Evolutionary conservation across 2,113 vertebrate genomes (phyloP).

Genomic region (Bucco capensis): DNA sequence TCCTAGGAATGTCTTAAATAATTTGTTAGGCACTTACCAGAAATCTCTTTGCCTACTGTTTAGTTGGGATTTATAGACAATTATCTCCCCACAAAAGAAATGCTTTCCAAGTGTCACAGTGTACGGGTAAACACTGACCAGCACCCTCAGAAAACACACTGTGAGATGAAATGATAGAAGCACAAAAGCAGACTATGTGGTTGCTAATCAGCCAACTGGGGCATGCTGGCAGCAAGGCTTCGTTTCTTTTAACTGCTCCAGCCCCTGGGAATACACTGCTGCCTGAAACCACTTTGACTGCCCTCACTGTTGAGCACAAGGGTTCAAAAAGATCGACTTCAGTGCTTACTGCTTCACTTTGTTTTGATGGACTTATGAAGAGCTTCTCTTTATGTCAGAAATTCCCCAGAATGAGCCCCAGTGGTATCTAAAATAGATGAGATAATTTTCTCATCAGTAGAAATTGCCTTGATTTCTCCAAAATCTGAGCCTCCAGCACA

Average conservation of each 20-base stretch:
- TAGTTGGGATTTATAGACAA: constrained; percentile 24
- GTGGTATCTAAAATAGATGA: constrained; percentile 29
- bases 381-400: constrained; percentile 12
- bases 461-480: constrained; percentile 24
- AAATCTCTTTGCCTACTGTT: neutral
- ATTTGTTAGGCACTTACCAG: constrained; percentile 9
- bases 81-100: constrained; percentile 25
- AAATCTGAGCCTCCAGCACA: constrained; percentile 1
- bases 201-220: constrained; percentile 1
- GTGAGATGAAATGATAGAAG: neutral
- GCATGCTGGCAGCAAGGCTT: neutral
- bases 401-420: neutral
- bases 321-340: neutral
- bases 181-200: neutral
- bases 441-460: constrained; percentile 48
- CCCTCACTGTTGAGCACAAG: constrained; percentile 2
- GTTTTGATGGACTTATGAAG: constrained; percentile 17
- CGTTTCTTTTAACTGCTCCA: neutral
- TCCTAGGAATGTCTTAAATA: constrained; percentile 17
- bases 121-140: constrained; percentile 33
- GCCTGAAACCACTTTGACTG: constrained; percentile 32
- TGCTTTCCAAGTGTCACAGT: constrained; percentile 2
- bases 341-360: neutral
- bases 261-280: constrained; percentile 2
- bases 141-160: neutral